Evolutionary conservation across 2,888 invertebrate species (phyloP).

Genomic region (Aphodius sticticus): DNA sequence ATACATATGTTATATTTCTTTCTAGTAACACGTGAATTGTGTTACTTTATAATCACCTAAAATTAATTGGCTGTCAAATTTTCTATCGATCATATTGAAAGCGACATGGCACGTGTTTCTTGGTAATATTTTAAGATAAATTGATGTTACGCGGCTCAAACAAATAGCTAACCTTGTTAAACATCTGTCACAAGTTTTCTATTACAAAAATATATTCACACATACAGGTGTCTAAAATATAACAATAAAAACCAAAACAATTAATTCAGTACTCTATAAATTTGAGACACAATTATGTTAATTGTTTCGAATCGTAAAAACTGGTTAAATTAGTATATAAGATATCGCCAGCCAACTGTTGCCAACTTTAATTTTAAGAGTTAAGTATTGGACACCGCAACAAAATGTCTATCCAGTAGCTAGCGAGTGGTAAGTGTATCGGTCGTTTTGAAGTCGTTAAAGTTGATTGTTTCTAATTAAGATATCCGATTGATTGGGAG

Average conservation of each 20-base stretch:
- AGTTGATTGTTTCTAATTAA: neutral
- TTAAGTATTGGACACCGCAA: neutral
- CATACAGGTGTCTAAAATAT: neutral
- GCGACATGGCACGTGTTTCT: neutral
- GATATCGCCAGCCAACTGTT: neutral
- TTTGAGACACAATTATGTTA: neutral
- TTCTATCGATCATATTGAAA: neutral
- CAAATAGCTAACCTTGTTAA: neutral
- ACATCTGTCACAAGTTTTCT: neutral
- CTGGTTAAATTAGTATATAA: neutral
- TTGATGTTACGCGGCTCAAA: neutral
- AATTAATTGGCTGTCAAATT: neutral
- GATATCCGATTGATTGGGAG: neutral
- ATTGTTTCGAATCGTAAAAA: neutral
- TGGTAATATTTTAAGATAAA: neutral
- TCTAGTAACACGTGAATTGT: neutral
- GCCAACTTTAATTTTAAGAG: neutral
- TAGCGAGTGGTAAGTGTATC: neutral
- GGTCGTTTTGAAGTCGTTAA: neutral
- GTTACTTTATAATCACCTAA: neutral
- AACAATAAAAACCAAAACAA: neutral
- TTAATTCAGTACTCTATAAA: neutral
- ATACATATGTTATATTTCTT: neutral
- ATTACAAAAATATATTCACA: neutral
- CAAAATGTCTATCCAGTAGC: neutral